Evolutionary conservation across 2,888 invertebrate genomes (phyloP).

Genomic region (Drosophila imparisetae): DNA sequence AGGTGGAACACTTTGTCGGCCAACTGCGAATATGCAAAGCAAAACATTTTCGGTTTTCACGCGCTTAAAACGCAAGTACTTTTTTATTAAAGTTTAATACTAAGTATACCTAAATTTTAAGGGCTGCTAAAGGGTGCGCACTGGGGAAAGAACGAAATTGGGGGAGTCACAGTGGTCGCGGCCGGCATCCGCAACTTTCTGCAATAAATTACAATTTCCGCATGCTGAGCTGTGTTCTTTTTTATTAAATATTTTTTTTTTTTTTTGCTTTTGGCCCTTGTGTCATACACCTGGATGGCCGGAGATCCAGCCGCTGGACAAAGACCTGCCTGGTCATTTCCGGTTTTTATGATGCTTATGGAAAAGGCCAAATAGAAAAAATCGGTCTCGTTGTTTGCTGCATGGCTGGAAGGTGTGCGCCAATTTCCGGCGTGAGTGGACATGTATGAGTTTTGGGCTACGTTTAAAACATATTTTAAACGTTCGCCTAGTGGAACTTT

Average conservation of each 20-base stretch:
- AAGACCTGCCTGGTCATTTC: constrained; percentile 56
- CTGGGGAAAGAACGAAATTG: background rate
- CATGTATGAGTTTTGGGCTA: constrained; percentile 32
- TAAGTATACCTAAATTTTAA: constrained; percentile 35
- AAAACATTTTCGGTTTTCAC: constrained; percentile 28
- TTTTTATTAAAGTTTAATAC: constrained; percentile 42
- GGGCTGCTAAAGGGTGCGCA: constrained; percentile 4
- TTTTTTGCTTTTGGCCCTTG: background rate
- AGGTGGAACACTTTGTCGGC: constrained; percentile 7
- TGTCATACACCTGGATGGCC: constrained; percentile 20
- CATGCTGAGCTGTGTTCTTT: constrained; percentile 44
- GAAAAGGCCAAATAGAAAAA: constrained; percentile 20
- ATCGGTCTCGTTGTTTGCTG: constrained; percentile 42
- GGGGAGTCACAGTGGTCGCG: constrained; percentile 39
- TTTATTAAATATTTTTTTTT: background rate
- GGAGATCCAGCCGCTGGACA: constrained; percentile 24
- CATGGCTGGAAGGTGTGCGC: constrained; percentile 79
- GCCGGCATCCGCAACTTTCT: constrained; percentile 67
- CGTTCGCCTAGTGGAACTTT: constrained; percentile 29
- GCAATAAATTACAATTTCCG: constrained; percentile 80
- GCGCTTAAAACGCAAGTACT: constrained; percentile 12
- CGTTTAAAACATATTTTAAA: constrained; percentile 49
- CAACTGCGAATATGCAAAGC: constrained; percentile 22
- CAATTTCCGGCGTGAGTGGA: constrained; percentile 75
- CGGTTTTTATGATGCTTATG: constrained; percentile 59